Evolutionary conservation across 2,888 invertebrate genomes (phyloP), one percentile per base, ranked within the genome.

Genomic region (Phyto melanocephala): DNA sequence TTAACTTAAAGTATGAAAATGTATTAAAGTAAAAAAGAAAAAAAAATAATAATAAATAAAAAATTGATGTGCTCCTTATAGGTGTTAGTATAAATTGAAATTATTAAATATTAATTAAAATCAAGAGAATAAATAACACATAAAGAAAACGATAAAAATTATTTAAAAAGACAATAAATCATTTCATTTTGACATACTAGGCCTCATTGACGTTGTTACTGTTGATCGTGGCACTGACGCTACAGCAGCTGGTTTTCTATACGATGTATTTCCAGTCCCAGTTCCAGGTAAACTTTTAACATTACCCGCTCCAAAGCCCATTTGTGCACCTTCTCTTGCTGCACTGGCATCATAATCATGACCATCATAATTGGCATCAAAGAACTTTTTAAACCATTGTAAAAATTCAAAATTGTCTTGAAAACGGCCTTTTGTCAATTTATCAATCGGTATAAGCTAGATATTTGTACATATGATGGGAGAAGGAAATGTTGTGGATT

Each of bases 401-500:
- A 99, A 95, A 93, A 99, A 99, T 92, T 99, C 99, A 94, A 99
- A 99, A 94, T 99, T 99, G 94, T 99, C 99, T 94, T 99, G 99
- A 93, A 99, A 99, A 89, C 98, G 95, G 92, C 97, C 98, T 93
- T 98, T 99, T 92, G 98, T 97, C 94, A 99, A 94, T 89, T 90
- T 91, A 88, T 92, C 91, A 89, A 91, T 91, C 84, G 91, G 91
- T 87, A 91, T 91, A 87, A 91, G 91, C 91, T 91, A 90, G 88
- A 86, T 86, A 17, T 72, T 28, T 28, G 28, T 6, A 28, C 3
- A 28, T 28, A 28, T 28, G 28, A 52, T 40, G 28, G 52, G n/a
- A 67, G 6, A 28, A 28, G 3, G 28, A 28, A 28, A 28, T 3
- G 28, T 28, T 28, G 13, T 11, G 35, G 20, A 22, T 42, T 45